Evolutionary conservation across 2,888 invertebrate species (phyloP).

Genomic region (Danaus chrysippus): DNA sequence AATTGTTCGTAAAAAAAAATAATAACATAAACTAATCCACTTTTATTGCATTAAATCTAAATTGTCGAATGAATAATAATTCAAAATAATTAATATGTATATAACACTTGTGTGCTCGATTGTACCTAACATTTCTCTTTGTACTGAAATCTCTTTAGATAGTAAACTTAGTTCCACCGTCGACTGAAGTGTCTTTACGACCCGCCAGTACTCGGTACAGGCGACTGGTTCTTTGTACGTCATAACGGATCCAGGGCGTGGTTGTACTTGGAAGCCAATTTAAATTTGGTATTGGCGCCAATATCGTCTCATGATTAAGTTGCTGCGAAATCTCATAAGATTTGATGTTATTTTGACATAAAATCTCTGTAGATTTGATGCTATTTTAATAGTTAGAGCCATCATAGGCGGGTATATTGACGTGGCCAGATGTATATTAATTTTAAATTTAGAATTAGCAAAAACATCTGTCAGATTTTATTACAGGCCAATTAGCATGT

Average conservation of each 20-base stretch:
- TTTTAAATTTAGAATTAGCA: too few species aligned
- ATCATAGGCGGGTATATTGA: too few species aligned
- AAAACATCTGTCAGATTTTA: too few species aligned
- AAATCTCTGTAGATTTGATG: neutral
- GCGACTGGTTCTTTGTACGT: constrained; percentile 53
- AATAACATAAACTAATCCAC: too few species aligned
- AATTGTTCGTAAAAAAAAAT: too few species aligned
- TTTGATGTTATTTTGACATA: neutral
- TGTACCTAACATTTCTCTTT: constrained; percentile 41
- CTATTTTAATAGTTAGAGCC: too few species aligned
- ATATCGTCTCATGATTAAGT: constrained; percentile 16
- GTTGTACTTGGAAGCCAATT: constrained; percentile 41
- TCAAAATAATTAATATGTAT: neutral
- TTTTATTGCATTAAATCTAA: neutral
- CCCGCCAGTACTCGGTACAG: constrained; percentile 46
- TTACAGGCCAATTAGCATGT: too few species aligned
- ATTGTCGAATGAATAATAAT: neutral
- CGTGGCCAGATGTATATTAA: too few species aligned
- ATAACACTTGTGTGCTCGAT: constrained; percentile 21
- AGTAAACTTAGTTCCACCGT: constrained; percentile 49
- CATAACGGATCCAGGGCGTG: constrained; percentile 36
- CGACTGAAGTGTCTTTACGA: constrained; percentile 59
- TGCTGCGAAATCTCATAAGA: neutral
- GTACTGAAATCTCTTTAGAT: constrained; percentile 58
- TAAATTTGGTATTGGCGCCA: constrained; percentile 51